Percentiles rank a stretch among this genome's conserved stretches.
These are phyloP conservation scores for Aspidiotus rigidus DNA, from an alignment of 2,888 invertebrate genomes.

Conservation along the genomic window DNA sequence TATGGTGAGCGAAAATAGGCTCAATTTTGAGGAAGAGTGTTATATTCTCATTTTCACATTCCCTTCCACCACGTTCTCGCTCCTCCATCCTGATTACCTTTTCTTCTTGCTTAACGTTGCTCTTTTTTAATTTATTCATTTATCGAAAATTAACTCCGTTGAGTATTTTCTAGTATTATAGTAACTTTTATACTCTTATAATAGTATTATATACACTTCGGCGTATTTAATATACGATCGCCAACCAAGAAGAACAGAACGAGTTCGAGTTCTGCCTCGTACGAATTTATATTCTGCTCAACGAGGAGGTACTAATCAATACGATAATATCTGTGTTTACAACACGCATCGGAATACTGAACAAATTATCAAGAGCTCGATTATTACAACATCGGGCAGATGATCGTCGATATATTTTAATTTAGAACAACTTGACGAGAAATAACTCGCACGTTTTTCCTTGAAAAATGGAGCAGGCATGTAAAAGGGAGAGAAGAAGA, in stretches of 20 bases:
- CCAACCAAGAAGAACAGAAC: neutral
- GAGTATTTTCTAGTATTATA: no score
- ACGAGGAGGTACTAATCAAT: slow-evolving; percentile 14
- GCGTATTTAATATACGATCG: neutral
- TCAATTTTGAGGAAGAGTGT: neutral
- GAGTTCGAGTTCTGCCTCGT: neutral
- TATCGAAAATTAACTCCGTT: neutral
- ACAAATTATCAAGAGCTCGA: slow-evolving; percentile 3
- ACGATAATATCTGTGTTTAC: slow-evolving; percentile 12
- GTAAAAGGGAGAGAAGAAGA: no score
- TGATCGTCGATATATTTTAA: no score
- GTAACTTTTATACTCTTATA: neutral
- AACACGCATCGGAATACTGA: slow-evolving; percentile 6
- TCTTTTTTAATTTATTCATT: neutral
- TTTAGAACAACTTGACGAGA: no score
- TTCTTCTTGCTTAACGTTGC: neutral
- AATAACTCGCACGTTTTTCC: no score
- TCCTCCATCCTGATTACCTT: neutral
- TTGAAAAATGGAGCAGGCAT: no score
- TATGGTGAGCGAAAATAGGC: slow-evolving; percentile 1
- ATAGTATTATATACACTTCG: neutral
- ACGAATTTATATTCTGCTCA: slow-evolving; percentile 7
- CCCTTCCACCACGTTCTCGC: no score
- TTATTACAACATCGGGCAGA: no score
- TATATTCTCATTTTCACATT: no score